Base-by-base conservation (phyloP, 2,797 vertebrate genomes). In the Peromyscus eremicus region DNA sequence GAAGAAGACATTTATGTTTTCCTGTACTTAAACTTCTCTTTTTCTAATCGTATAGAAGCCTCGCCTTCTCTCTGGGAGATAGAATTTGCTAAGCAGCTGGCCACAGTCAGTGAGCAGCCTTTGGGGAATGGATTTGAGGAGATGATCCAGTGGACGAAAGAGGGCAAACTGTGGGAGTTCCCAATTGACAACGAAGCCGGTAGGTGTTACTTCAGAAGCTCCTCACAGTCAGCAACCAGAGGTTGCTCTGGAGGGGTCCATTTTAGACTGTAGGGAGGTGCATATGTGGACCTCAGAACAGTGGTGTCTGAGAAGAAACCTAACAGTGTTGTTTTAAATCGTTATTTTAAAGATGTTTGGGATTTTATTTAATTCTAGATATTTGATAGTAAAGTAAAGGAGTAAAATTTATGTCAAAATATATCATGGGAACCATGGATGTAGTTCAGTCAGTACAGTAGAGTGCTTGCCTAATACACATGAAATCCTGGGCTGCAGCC, bases 61-160 rank as follows among this genome's bases (percentile, higher is more conserved):
- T 90, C 95, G 7, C 99, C 99, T 79, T 99, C 99, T n/a, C 98
- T 99, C 60, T 99, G 99, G 99, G 99, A 99, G 96, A 43, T 99
- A 91, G 99, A 99, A 79, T 98, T 99, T 97, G 99, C 99, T 0
- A 98, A 99, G 95, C 96, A 99, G 70, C 94, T 99, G 87, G 98
- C 98, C 12, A 81, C 94, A 66, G 37, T 97, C 9, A 97, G 95
- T 77, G 98, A 99, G 46, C 99, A 99, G 71, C 96, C 92, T 66
- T 99, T 99, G 34, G 98, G 98, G 13, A 99, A 99, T 0, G 99
- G 99, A 40, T 99, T 99, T 97, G 99, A 99, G 95, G 99, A 99
- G 98, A 99, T 99, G 99, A 99, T 99, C 93, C 98, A 99, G 97
- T 99, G 99, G 99, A 99, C 99, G 25, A 99, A 99, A 98, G 99